Conservation (phyloP, 2,888 invertebrate genomes). For the Anthrax anthrax region DNA sequence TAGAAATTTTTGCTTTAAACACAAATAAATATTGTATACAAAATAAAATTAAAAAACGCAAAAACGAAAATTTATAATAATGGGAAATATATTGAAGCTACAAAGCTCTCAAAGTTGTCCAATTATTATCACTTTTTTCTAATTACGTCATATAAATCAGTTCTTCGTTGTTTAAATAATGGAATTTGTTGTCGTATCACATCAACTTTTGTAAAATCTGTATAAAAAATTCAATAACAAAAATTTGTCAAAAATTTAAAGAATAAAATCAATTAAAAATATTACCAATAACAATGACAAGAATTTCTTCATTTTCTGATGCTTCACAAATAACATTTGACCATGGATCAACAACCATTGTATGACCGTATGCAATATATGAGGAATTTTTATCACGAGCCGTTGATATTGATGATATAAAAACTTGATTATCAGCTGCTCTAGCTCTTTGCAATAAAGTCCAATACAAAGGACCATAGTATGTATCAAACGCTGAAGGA, state of each 20-base stretch:
- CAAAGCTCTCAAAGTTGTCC: too few relatives aligned
- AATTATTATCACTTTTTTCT: background rate
- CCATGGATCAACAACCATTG: conserved; percentile 69
- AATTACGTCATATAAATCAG: conserved; percentile 52
- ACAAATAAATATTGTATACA: too few relatives aligned
- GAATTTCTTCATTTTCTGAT: conserved; percentile 52
- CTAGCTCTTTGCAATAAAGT: conserved; percentile 65
- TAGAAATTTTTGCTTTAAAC: too few relatives aligned
- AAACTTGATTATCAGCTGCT: conserved; percentile 81
- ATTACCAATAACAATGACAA: conserved; percentile 62
- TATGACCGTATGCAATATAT: conserved; percentile 85
- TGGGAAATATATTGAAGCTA: too few relatives aligned
- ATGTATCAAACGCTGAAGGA: conserved; percentile 93
- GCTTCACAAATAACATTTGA: conserved; percentile 53
- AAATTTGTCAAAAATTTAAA: background rate
- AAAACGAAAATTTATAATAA: too few relatives aligned
- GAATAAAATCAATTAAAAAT: background rate
- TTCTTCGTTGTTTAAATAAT: conserved; percentile 53
- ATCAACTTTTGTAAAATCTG: conserved; percentile 57
- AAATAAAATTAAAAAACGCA: too few relatives aligned
- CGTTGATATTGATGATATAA: conserved; percentile 70
- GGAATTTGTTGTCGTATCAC: conserved; percentile 78
- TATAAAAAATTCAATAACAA: conserved; percentile 19
- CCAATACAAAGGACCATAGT: conserved; percentile 91
- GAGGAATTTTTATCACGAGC: conserved; percentile 58